Base-by-base conservation (phyloP, 2,113 vertebrate species). In the Thalassarche chlororhynchos region DNA sequence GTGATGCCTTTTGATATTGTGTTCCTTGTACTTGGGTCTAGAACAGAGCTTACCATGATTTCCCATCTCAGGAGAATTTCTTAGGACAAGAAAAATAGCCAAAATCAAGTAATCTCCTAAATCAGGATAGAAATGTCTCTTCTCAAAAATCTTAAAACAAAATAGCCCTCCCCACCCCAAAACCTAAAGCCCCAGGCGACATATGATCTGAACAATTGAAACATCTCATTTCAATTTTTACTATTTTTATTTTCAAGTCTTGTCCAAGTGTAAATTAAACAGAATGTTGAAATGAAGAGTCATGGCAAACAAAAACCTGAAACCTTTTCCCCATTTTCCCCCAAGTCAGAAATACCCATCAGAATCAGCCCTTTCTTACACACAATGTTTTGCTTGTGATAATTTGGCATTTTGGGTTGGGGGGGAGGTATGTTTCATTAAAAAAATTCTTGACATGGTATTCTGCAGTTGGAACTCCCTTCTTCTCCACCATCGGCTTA, bases 1-100 rank as follows among this genome's bases (percentile, higher is more conserved):
- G 84, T 84, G 91, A 90, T 94, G 75, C 58, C 71, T 86, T 90
- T 84, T 95, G 65, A 92, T 95, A 64, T n/a, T 81, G 60, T 84
- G 51, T 90, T 91, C 81, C 84, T 80, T 80, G 62, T 42, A 23
- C 64, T 88, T 75, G 38, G n/a, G 79, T 93, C 87, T 93, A 91
- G 87, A 95, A 65, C 47, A 83, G 65, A 91, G 38, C 69, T 93
- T 46, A 60, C 61, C 46, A 9, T 91, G 74, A 87, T 91, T 92
- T 95, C 84, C 91, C 54, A 57, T 80, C 81, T 84, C 32, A 1
- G 40, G 17, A 95, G 77, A 79, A 76, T 72, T 93, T 88, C 70
- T 87, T 69, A 51, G 28, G n/a, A 57, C 42, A 57, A 75, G 44
- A 82, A 81, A 93, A 95, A 64, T 14, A 82, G 40, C 61, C 19